Base-by-base conservation (phyloP, 2,888 invertebrate species). In the Chrysotoxum bicinctum region DNA sequence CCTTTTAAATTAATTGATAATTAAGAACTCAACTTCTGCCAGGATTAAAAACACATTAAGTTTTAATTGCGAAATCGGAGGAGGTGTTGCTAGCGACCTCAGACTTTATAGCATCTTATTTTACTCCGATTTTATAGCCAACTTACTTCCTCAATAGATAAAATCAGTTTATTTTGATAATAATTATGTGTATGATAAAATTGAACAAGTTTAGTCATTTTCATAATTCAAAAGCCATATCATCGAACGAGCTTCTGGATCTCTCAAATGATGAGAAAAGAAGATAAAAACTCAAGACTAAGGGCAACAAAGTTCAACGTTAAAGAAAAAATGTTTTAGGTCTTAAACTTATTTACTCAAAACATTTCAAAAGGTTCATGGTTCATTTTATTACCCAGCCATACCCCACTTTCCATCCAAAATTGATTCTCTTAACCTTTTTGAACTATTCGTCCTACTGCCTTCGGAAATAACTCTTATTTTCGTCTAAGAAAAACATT, bases 391-490 rank as follows among this genome's bases (percentile, higher is more conserved):
- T 21, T 23, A 12, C 23, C 12, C 8, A 23, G 23, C n/a, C 21
- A 7, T 8, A 37, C 35, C 37, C 35, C 3, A 37, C 58, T 58
- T 58, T 58, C 35, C 21, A 58, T 21, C 35, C 8, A 4, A 37
- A 35, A 56, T 58, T 58, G 35, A 37, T 58, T 58, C 30, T 37
- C 37, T 58, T 37, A 37, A 58, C 35, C 58, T 58, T 35, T 19
- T 9, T 58, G 58, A 58, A 58, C 58, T 58, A 30, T 58, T 37
- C 14, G 58, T 37, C 58, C 58, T 58, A 58, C 35, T 58, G 37
- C 58, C 14, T 58, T 58, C 37, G 54, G 54, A 37, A 35, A 37
- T 58, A 58, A 58, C 58, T 58, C 14, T 58, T 58, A 37, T 58
- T 58, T 58, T 58, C 58, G 8, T 58, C 21, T 5, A 8, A 1